phyloP scores from a whole-genome alignment of 2,888 invertebrate genomes.

The Cryptocephalus moraei region DNA sequence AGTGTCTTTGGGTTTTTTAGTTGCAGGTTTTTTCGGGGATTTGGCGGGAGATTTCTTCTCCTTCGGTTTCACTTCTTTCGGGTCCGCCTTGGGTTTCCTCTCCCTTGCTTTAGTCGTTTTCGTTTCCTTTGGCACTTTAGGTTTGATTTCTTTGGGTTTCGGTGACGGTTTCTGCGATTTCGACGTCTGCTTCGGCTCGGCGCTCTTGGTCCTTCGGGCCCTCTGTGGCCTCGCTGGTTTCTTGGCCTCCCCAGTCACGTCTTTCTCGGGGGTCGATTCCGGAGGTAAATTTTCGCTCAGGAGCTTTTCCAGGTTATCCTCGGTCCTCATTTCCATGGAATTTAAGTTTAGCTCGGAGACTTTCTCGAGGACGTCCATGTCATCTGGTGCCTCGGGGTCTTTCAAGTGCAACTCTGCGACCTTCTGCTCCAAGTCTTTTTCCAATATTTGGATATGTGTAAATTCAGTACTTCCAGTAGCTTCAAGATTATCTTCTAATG shows the following conservation, averaged over 20 bases:
- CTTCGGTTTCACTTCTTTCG: too few relatives aligned
- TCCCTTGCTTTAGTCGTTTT: constrained; percentile 7
- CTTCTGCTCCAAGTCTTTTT: constrained; percentile 8
- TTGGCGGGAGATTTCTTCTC: too few relatives aligned
- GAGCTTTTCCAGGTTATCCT: too few relatives aligned
- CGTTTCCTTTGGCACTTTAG: constrained; percentile 1
- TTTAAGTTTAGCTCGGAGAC: too few relatives aligned
- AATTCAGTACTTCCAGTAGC: too few relatives aligned
- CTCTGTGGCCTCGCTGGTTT: not conserved
- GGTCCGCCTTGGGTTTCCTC: constrained; percentile 1
- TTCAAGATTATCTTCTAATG: too few relatives aligned
- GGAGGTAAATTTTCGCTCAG: too few relatives aligned
- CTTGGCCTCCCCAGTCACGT: not conserved
- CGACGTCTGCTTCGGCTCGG: not conserved
- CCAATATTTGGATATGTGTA: not conserved
- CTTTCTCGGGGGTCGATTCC: not conserved
- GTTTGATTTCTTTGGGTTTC: constrained; percentile 7
- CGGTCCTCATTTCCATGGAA: too few relatives aligned
- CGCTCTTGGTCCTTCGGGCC: not conserved
- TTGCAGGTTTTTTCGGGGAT: constrained; percentile 2
- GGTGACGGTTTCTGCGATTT: not conserved
- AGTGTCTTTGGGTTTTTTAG: not conserved
- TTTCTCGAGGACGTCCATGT: not conserved
- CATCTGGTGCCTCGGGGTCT: constrained; percentile 2
- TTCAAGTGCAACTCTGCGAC: constrained; percentile 11